Evolutionary conservation across 2,797 vertebrate genomes (phyloP).

Genomic region (Micropoecilia bifurca): DNA sequence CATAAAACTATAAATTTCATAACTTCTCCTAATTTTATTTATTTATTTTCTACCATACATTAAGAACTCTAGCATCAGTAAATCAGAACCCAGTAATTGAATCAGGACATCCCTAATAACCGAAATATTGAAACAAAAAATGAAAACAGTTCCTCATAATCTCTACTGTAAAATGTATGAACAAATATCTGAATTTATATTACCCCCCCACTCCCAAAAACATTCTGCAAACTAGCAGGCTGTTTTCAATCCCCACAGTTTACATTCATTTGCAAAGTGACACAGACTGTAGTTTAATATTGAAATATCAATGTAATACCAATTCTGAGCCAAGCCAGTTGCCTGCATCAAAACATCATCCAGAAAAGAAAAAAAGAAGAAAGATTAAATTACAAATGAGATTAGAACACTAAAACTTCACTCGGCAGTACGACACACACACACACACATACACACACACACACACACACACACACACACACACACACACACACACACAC

Average conservation of each 20-base stretch:
- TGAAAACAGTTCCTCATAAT: neutral
- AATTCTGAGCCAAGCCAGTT: slow-evolving; percentile 9
- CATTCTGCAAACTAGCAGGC: neutral
- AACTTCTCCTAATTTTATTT: no score
- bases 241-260: neutral
- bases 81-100: neutral
- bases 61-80: neutral
- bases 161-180: neutral
- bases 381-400: slow-evolving; percentile 43
- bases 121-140: neutral
- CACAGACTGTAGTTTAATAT: neutral
- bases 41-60: no score
- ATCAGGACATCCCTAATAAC: neutral
- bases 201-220: no score
- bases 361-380: neutral
- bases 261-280: neutral
- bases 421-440: slow-evolving; percentile 12
- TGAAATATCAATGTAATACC: slow-evolving; percentile 11
- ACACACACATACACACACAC: slow-evolving; percentile 15
- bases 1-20: no score
- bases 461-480: slow-evolving; percentile 19
- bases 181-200: neutral
- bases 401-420: slow-evolving; percentile 35
- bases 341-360: slow-evolving; percentile 12
- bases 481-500: slow-evolving; percentile 19